Evolutionary conservation across 2,797 vertebrate species (phyloP).

Genomic region (Acanthis flammea): DNA sequence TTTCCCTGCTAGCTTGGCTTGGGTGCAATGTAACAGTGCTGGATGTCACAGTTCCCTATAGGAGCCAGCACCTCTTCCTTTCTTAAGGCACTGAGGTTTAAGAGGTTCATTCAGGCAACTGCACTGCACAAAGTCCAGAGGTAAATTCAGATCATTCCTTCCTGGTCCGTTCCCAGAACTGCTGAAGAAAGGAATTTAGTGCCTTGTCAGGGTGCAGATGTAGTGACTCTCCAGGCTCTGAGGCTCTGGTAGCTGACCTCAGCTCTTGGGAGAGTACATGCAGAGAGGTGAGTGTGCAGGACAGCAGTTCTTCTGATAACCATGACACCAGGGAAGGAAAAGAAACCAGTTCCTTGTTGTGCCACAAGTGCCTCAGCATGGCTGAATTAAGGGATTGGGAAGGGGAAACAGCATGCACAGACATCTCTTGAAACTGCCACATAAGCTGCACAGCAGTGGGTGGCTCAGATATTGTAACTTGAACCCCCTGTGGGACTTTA

Average conservation of each 20-base stretch:
- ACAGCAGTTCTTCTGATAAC: background rate
- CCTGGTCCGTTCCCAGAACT: background rate
- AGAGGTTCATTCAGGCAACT: background rate
- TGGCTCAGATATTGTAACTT: background rate
- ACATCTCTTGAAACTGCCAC: background rate
- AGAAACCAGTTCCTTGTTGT: background rate
- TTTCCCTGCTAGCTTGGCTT: background rate
- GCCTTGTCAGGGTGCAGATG: background rate
- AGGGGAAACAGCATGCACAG: background rate
- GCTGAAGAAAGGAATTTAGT: background rate
- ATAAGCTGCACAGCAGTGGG: background rate
- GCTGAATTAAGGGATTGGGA: background rate
- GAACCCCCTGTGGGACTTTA: background rate
- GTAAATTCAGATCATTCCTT: background rate
- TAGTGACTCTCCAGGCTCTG: accelerated
- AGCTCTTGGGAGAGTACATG: background rate
- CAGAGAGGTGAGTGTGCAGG: background rate
- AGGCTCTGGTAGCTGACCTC: background rate
- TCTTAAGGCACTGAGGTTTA: background rate
- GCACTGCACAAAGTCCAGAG: background rate
- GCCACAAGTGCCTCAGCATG: background rate
- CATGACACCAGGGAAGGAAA: background rate
- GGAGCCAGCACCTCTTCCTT: background rate
- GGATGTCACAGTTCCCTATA: background rate
- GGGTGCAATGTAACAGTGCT: accelerated